Percentiles rank a stretch among this genome's conserved stretches.
Evolutionary conservation across 2,113 vertebrate species (phyloP).

Genomic region (Agelaius phoeniceus): DNA sequence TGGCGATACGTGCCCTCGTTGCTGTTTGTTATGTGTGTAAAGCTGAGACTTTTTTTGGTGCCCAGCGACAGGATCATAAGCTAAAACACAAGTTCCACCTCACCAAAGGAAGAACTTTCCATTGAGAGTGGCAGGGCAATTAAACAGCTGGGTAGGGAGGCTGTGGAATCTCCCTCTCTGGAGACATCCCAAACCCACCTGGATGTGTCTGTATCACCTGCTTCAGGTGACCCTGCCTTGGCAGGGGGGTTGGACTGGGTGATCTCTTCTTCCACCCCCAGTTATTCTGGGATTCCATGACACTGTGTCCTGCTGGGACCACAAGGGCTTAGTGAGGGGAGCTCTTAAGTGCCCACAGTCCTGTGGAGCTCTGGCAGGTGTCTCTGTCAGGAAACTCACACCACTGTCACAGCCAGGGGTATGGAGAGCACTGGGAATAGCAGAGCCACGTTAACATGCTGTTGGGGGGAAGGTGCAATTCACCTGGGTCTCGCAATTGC

Average conservation of each 20-base stretch:
- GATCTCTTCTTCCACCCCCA: background rate
- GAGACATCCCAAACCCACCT: background rate
- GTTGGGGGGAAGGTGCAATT: background rate
- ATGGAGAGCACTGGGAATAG: background rate
- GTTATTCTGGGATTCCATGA: background rate
- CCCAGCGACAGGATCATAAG: background rate
- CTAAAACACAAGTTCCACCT: background rate
- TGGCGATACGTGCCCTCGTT: background rate
- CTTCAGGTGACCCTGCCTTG: background rate
- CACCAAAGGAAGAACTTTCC: background rate
- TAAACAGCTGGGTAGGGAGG: background rate
- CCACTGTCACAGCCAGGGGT: too few relatives aligned
- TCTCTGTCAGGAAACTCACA: background rate
- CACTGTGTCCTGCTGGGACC: background rate
- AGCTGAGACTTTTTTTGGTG: background rate
- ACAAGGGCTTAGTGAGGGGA: background rate
- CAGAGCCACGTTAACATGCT: rapidly evolving
- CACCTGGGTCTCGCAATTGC: background rate
- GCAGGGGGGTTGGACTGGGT: background rate
- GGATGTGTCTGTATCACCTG: rapidly evolving
- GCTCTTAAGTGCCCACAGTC: background rate
- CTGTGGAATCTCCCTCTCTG: background rate
- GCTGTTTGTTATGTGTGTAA: background rate
- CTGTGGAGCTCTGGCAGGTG: too few relatives aligned
- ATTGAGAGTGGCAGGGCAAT: background rate